Base-by-base conservation (phyloP, 2,888 invertebrate genomes). In the Venustoraphidia nigricollis region DNA sequence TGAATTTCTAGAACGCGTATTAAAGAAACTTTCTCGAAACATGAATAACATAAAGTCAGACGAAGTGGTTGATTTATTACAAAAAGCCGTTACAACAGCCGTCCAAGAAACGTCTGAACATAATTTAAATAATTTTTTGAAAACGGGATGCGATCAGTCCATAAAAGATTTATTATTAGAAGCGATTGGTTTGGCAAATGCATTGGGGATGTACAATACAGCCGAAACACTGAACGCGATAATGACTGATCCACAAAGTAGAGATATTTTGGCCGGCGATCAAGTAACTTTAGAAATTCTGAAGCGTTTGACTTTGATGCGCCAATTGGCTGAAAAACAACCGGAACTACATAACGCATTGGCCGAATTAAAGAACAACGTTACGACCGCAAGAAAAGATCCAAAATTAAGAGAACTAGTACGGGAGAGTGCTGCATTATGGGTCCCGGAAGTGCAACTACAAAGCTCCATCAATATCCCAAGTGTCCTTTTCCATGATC, bases 381-480 rank as follows among this genome's bases (percentile, higher is more conserved):
- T 83, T 10, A 78, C 79, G 58, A 65, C 77, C 51, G 82, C 81
- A 49, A 75, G 78, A 50, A 75, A 74, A 14, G 83, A 85, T 66
- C 80, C 83, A 36, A 73, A 77, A 52, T 68, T 85, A 17, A 70
- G 83, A 44, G 79, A 81, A 58, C 67, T 85, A 44, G 79, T 85
- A 1, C 68, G 82, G 56, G 82, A 84, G 62, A 84, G 83, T 62
- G 84, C 81, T 2, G 77, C 78, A 8, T 65, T 85, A 34, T 75
- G 83, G 71, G 73, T 78, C 34, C 79, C 79, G 0, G 78, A 79
- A 62, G 77, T 79, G 55, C 57, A 56, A n/a, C 58, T 79, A 10
- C 63, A 75, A 56, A 78, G 77, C 38, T 83, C 85, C 2, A 75
- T 71, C 52, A 83, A 83, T 52, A 76, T 85, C n/a, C 85, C 86